Base-by-base conservation (phyloP, 2,797 vertebrate genomes). In the Chaetodon trifasciatus region DNA sequence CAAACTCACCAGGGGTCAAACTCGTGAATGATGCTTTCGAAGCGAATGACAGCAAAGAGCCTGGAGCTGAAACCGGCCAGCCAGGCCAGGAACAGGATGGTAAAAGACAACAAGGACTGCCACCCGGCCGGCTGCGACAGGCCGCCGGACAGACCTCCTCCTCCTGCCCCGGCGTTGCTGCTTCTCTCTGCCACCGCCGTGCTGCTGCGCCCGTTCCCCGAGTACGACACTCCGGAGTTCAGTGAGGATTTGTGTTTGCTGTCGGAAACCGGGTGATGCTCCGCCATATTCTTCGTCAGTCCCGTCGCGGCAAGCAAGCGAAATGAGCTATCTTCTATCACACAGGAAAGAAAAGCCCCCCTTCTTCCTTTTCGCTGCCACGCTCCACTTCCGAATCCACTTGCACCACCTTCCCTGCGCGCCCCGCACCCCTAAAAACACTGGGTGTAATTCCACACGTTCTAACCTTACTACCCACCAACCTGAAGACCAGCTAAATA, bases 11-110 rank as follows among this genome's bases (percentile, higher is more conserved):
- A 98, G 74, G 98, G 98, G 94, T 99, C 98, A 93, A 98, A 99
- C 97, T 98, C 98, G 92, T 99, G 98, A 72, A 98, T 99, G 96
- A 99, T 98, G 96, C 97, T 98, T 94, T 99, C 97, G 91, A 99
- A 99, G 81, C 98, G 97, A 85, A 99, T 99, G 90, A 98, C 98
- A 84, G 97, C 98, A 92, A 99, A 99, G 60, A 99, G 97, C 87
- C 98, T 96, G 79, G 97, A 97, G 94, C 97, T 98, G 96, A 99
- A 99, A n/a, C 98, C 97, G 85, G 97, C 98, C 86, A 99, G 92
- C 97, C 98, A 98, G 95, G 97, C 98, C 97, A 99, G 94, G 90
- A 98, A 98, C 40, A 99, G 97, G 87, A 99, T 95, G 86, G 97
- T 99, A 90, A 98, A 98, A 56, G 97, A 97, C 72, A 99, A 96